Conservation (phyloP, 1,140 invertebrate genomes). For the Pristionchus pacificus region DNA sequence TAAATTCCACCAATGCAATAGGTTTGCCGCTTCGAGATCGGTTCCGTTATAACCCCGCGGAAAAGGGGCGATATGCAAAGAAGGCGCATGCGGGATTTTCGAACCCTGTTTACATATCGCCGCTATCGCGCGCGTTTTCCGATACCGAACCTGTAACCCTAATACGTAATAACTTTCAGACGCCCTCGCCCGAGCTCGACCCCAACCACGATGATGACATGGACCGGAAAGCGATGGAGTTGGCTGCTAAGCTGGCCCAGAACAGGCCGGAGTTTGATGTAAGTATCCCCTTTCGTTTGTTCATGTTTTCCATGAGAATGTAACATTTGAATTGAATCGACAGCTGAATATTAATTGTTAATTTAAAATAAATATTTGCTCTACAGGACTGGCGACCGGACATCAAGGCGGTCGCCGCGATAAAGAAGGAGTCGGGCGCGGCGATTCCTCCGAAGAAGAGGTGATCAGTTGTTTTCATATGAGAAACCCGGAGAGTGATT, state of each 20-base stretch:
- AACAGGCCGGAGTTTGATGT: not conserved
- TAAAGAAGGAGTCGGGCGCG: constrained; percentile 22
- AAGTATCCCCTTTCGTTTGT: not conserved
- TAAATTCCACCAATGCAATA: no score
- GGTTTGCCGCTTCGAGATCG: no score
- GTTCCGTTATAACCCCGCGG: no score
- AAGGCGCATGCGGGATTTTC: no score
- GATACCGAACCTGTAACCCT: no score
- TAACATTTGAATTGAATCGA: no score
- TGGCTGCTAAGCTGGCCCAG: constrained; percentile 46
- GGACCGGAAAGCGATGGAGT: constrained; percentile 48
- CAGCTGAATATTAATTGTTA: no score
- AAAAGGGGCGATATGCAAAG: no score
- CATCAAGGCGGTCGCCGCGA: constrained; percentile 11
- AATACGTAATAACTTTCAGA: no score
- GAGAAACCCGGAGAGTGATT: no score
- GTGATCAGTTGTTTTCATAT: not conserved
- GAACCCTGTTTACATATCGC: no score
- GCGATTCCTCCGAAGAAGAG: constrained; percentile 30
- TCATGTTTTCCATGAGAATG: not conserved
- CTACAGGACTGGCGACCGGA: constrained; percentile 4
- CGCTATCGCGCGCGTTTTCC: no score
- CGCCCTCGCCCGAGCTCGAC: constrained; percentile 38
- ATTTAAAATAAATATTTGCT: constrained; percentile 4
- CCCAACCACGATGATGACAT: constrained; percentile 50